These are phyloP conservation scores for Eurystomus glaucurus DNA, from an alignment of 2,797 vertebrate genomes.

Conservation along the genomic window DNA sequence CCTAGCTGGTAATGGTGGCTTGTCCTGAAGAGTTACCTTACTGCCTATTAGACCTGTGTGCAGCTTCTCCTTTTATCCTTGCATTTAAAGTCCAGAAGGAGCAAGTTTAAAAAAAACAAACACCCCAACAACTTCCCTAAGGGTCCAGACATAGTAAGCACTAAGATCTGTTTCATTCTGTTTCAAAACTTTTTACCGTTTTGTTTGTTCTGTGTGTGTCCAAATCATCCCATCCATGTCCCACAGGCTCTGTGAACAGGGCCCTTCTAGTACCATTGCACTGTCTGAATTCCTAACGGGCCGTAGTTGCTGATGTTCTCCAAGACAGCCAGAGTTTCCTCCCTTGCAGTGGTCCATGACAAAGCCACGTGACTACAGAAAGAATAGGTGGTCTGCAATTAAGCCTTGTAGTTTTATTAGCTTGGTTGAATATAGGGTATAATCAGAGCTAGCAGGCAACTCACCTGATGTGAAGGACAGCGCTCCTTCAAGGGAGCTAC, in stretches of 20 bases:
- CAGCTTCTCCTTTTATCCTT: conserved; percentile 41
- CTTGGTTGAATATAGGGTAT: background rate
- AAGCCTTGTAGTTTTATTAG: background rate
- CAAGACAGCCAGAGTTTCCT: background rate
- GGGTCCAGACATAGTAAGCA: background rate
- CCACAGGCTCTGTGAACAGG: background rate
- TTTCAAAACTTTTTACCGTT: conserved; percentile 54
- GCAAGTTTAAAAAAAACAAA: background rate
- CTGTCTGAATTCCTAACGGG: background rate
- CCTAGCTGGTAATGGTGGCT: background rate
- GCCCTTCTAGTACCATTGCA: background rate
- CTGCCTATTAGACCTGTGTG: background rate
- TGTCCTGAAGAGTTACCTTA: background rate
- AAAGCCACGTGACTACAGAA: background rate
- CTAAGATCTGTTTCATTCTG: conserved; percentile 37
- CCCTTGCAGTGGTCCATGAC: background rate
- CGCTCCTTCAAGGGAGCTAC: background rate
- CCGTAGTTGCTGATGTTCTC: conserved; percentile 3
- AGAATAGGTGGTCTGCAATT: background rate
- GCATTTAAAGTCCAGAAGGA: background rate
- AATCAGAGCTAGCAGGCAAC: background rate
- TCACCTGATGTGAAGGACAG: background rate
- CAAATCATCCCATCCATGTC: background rate
- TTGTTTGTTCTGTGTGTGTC: conserved; percentile 59
- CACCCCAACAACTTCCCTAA: background rate